phyloP scores from a whole-genome alignment of 2,888 invertebrate genomes.

The Habrosyne pyritoides region DNA sequence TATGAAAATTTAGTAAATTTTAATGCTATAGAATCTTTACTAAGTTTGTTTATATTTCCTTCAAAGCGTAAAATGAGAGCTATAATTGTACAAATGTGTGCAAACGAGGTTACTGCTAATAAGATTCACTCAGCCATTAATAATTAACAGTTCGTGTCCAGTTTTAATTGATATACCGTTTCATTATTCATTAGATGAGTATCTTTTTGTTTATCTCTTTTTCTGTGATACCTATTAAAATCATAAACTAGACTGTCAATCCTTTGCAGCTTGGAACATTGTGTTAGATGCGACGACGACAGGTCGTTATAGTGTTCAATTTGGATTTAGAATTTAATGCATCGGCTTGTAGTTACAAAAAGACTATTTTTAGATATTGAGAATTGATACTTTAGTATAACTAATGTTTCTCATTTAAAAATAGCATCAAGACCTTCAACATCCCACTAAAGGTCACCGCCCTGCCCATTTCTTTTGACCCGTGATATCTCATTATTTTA shows the following conservation, averaged over 20 bases:
- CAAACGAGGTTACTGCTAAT: conserved; percentile 4
- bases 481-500: not conserved
- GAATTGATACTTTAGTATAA: not conserved
- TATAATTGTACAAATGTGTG: conserved; percentile 1
- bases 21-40: no score
- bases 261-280: not conserved
- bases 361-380: not conserved
- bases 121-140: conserved; percentile 23
- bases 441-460: not conserved
- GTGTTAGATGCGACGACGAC: no score
- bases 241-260: not conserved
- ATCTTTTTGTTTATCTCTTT: conserved; percentile 14
- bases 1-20: no score
- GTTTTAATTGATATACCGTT: conserved; percentile 20
- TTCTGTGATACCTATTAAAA: not conserved
- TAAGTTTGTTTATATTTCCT: conserved; percentile 12
- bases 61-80: conserved; percentile 1
- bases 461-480: conserved; percentile 2
- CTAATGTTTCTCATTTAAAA: not conserved
- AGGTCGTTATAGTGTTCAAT: no score
- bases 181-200: conserved; percentile 25
- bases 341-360: not conserved
- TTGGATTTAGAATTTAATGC: no score
- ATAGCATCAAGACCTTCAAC: not conserved
- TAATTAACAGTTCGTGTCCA: conserved; percentile 23